Percentiles rank a stretch among this genome's conserved stretches.
These are phyloP conservation scores for Apamea epomidion DNA, from an alignment of 2,888 invertebrate species.

Conservation along the genomic window DNA sequence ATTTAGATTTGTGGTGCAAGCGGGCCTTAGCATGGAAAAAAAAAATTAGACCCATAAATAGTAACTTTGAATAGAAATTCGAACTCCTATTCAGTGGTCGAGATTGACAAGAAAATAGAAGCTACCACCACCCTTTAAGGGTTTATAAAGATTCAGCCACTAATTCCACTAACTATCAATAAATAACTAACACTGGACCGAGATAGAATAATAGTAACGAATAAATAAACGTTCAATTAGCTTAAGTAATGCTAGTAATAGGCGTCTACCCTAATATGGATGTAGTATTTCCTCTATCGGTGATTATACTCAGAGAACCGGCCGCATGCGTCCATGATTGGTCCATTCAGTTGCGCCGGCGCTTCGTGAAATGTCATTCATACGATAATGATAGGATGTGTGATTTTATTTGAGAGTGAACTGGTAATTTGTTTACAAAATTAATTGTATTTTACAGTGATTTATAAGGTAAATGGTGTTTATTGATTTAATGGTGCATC, in stretches of 20 bases:
- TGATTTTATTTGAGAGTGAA: constrained; percentile 9
- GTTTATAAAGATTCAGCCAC: constrained; percentile 13
- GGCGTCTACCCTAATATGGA: constrained; percentile 60
- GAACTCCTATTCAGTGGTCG: constrained; percentile 9
- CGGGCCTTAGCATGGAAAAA: neutral
- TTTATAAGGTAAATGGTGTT: constrained; percentile 34
- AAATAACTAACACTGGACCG: constrained; percentile 29
- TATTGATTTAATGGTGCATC: constrained; percentile 36
- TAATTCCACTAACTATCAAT: constrained; percentile 36
- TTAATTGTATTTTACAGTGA: neutral
- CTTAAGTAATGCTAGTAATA: constrained; percentile 58
- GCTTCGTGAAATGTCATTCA: constrained; percentile 55
- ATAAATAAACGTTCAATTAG: constrained; percentile 59
- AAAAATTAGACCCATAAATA: neutral
- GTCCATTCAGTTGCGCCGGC: constrained; percentile 57
- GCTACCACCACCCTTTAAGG: neutral
- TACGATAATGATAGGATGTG: constrained; percentile 30
- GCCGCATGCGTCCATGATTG: constrained; percentile 55
- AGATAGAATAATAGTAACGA: constrained; percentile 35
- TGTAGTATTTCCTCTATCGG: constrained; percentile 63
- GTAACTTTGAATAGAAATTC: constrained; percentile 6
- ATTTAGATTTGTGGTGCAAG: neutral
- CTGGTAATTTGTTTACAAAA: constrained; percentile 12
- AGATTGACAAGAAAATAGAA: constrained; percentile 44
- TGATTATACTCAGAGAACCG: constrained; percentile 58